A percentile compares a stretch with the other conserved stretches of the same genome.
These are phyloP conservation scores for Ganaspis brasiliensis DNA, from an alignment of 2,888 invertebrate genomes.

Conservation along the genomic window DNA sequence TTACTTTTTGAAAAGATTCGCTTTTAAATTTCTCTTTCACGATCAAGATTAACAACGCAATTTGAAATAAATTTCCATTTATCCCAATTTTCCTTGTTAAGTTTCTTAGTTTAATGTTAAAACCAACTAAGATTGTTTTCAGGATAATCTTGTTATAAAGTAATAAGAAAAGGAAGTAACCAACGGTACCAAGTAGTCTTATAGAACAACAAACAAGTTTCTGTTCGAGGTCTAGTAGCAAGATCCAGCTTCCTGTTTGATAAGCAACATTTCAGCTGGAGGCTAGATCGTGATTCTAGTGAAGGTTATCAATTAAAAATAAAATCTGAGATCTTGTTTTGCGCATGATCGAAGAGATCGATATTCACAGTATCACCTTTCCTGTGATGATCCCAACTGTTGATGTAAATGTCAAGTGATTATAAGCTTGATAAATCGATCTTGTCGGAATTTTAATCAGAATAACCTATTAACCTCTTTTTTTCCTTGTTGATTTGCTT, in stretches of 20 bases:
- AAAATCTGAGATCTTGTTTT: constrained; percentile 27
- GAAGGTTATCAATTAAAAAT: constrained; percentile 43
- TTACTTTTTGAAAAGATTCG: no score
- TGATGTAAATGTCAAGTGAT: constrained; percentile 41
- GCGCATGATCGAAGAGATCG: neutral
- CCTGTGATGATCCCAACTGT: constrained; percentile 46
- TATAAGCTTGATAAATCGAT: constrained; percentile 30
- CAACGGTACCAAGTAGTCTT: constrained; percentile 36
- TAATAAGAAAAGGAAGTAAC: constrained; percentile 33
- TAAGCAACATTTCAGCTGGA: constrained; percentile 41
- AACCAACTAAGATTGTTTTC: neutral
- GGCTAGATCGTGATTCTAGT: constrained; percentile 12
- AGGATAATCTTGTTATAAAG: constrained; percentile 27
- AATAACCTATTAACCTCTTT: neutral
- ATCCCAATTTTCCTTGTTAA: no score
- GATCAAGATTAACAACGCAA: no score
- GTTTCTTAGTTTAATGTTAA: no score
- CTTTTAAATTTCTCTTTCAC: no score
- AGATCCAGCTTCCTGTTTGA: constrained; percentile 43
- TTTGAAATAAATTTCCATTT: no score
- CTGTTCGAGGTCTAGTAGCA: constrained; percentile 40
- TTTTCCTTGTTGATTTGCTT: no score
- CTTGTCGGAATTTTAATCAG: constrained; percentile 7
- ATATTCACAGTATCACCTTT: constrained; percentile 43
- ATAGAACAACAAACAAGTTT: constrained; percentile 38